These are phyloP conservation scores for Dynastes hyllus DNA, from an alignment of 2,888 invertebrate genomes.

Conservation along the genomic window DNA sequence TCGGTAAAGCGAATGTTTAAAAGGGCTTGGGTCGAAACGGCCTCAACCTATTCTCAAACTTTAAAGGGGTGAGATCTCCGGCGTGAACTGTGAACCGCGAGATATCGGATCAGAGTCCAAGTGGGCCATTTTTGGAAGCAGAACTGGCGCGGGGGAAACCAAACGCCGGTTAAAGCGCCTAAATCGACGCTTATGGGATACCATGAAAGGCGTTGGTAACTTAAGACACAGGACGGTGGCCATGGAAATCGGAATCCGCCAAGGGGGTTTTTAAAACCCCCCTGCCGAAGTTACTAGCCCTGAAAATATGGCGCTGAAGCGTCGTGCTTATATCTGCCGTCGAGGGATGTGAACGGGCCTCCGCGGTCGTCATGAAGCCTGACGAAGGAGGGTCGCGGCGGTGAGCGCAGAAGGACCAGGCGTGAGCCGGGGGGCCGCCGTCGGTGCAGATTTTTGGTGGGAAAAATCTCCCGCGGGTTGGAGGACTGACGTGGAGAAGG, in stretches of 20 bases:
- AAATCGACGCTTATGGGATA: slow-evolving; percentile 76
- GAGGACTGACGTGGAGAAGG: slow-evolving; percentile 77
- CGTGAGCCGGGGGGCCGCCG: slow-evolving; percentile 74
- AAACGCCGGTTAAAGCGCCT: slow-evolving; percentile 81
- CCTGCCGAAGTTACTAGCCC: slow-evolving; percentile 77
- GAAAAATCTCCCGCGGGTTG: slow-evolving; percentile 79
- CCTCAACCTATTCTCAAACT: slow-evolving; percentile 86
- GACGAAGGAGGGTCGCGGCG: slow-evolving; percentile 75
- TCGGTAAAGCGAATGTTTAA: slow-evolving; percentile 84
- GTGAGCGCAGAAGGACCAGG: slow-evolving; percentile 77
- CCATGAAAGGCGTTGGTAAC: slow-evolving; percentile 77
- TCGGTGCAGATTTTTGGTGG: slow-evolving; percentile 78
- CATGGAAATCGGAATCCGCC: slow-evolving; percentile 80
- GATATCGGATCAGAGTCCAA: slow-evolving; percentile 74
- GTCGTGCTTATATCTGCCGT: slow-evolving; percentile 72
- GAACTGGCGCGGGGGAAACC: slow-evolving; percentile 86
- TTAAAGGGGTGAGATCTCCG: slow-evolving; percentile 82
- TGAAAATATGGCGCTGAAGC: slow-evolving; percentile 79
- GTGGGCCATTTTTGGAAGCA: slow-evolving; percentile 86
- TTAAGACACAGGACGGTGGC: slow-evolving; percentile 79
- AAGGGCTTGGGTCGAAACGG: slow-evolving; percentile 81
- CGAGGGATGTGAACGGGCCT: slow-evolving; percentile 60
- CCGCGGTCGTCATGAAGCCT: slow-evolving; percentile 72
- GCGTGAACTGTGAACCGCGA: slow-evolving; percentile 63
- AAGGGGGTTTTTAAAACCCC: slow-evolving; percentile 74